Conservation (phyloP, 2,888 invertebrate genomes). For the Hypsopygia costalis region DNA sequence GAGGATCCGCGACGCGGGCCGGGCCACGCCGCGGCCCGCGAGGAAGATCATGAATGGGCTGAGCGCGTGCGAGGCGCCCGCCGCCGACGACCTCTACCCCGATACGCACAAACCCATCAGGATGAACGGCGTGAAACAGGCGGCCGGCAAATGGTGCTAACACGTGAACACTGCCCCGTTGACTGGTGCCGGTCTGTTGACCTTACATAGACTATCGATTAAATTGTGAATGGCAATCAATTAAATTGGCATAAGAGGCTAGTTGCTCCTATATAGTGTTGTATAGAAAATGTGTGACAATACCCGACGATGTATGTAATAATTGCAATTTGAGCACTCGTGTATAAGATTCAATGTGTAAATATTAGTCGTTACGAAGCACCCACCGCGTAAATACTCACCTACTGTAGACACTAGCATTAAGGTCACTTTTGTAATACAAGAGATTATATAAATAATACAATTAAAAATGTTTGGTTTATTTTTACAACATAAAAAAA, state of each 20-base stretch:
- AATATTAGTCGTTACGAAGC: conserved; percentile 18
- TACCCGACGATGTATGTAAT: background rate
- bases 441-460: conserved; percentile 4
- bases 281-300: conserved; percentile 9
- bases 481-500: conserved; percentile 4
- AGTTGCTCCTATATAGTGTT: background rate
- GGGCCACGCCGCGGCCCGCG: conserved; percentile 62
- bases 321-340: background rate
- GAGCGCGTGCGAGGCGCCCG: conserved; percentile 49
- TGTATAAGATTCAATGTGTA: conserved; percentile 9
- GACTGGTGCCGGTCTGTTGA: background rate
- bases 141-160: conserved; percentile 54
- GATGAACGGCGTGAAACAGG: conserved; percentile 29
- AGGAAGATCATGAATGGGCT: conserved; percentile 46
- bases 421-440: conserved; percentile 12
- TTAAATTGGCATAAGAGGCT: conserved; percentile 1
- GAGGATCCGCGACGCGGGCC: conserved; percentile 41
- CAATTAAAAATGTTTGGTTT: conserved; percentile 20
- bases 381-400: conserved; percentile 37
- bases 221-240: too few species aligned
- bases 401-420: conserved; percentile 15
- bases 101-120: conserved; percentile 41
- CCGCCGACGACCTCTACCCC: conserved; percentile 64
- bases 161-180: background rate
- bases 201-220: too few species aligned